phyloP scores from a whole-genome alignment of 53 echinoderm and acorn worm species.

The Paracentrotus lividus region DNA sequence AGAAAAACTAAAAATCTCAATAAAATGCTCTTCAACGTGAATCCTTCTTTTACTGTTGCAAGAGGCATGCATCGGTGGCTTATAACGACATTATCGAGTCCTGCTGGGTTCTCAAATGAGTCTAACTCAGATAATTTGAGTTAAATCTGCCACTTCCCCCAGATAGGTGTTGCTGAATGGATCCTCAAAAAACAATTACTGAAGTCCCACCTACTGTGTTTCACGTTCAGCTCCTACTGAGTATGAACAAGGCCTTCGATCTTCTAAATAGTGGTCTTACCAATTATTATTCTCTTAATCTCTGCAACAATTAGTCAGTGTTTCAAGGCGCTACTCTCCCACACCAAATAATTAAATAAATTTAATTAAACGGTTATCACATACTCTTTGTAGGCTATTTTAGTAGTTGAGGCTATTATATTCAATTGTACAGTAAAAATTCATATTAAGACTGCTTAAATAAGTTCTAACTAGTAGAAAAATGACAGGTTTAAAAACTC shows the following conservation, averaged over 20 bases:
- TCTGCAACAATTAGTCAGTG: too few species aligned
- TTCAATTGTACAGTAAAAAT: too few species aligned
- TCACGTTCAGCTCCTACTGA: slow-evolving; percentile 25
- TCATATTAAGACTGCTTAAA: too few species aligned
- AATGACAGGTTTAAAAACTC: too few species aligned
- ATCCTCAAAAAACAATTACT: slow-evolving; percentile 13
- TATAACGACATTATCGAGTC: slow-evolving; percentile 47
- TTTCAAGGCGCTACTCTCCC: too few species aligned
- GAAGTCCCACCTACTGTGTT: slow-evolving; percentile 20
- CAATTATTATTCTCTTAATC: not conserved
- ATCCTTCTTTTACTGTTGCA: not conserved
- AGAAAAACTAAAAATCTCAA: not conserved
- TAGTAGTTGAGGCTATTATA: too few species aligned
- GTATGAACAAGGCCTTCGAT: slow-evolving; percentile 23
- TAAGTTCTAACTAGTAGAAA: too few species aligned
- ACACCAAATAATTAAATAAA: too few species aligned
- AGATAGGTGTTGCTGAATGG: slow-evolving; percentile 18
- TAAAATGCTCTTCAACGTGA: not conserved
- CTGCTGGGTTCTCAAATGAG: slow-evolving; percentile 15
- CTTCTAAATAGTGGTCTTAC: not conserved
- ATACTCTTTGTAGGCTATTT: too few species aligned
- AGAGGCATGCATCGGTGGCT: not conserved
- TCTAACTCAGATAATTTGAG: slow-evolving; percentile 52
- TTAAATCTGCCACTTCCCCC: slow-evolving; percentile 57
- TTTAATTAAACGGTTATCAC: too few species aligned